Evolutionary conservation across 1,140 invertebrate genomes (phyloP).

Genomic region (Cephus cinctus): DNA sequence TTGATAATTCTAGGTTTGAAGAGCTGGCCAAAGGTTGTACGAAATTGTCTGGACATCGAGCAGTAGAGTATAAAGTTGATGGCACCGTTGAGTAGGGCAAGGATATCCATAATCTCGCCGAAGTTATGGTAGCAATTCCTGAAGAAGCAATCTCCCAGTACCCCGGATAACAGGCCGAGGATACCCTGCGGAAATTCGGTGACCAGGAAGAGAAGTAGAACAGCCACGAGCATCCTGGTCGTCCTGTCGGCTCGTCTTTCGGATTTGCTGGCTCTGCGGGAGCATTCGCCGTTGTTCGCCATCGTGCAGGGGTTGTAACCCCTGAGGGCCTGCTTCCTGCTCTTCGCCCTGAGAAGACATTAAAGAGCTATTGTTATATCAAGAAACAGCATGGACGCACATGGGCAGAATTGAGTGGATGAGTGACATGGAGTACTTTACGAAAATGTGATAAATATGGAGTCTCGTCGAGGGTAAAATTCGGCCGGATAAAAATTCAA

Average conservation of each 20-base stretch:
- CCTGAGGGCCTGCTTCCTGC: slow-evolving; percentile 66
- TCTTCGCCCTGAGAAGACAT: slow-evolving; percentile 59
- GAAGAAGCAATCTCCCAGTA: slow-evolving; percentile 74
- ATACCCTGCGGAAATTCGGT: slow-evolving; percentile 86
- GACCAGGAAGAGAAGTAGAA: slow-evolving; percentile 80
- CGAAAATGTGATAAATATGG: too few relatives aligned
- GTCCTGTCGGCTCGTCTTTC: slow-evolving; percentile 79
- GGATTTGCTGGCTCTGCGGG: slow-evolving; percentile 58
- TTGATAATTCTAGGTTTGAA: slow-evolving; percentile 57
- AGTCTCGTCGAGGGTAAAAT: too few relatives aligned
- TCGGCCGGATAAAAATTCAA: too few relatives aligned
- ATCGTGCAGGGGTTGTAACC: slow-evolving; percentile 62
- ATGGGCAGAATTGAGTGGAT: too few relatives aligned
- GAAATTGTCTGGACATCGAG: slow-evolving; percentile 90
- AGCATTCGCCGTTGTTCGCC: slow-evolving; percentile 15
- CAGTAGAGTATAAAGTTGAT: slow-evolving; percentile 95
- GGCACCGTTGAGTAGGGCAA: slow-evolving; percentile 88
- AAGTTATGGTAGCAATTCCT: slow-evolving; percentile 73
- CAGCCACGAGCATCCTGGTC: slow-evolving; percentile 86
- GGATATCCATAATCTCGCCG: slow-evolving; percentile 88
- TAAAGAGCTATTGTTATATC: too few relatives aligned
- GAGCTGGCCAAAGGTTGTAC: slow-evolving; percentile 78
- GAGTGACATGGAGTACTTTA: too few relatives aligned
- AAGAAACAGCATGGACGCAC: too few relatives aligned
- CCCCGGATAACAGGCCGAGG: slow-evolving; percentile 69